phyloP scores from a whole-genome alignment of 1,140 invertebrate genomes.

The Drosophila lini region DNA sequence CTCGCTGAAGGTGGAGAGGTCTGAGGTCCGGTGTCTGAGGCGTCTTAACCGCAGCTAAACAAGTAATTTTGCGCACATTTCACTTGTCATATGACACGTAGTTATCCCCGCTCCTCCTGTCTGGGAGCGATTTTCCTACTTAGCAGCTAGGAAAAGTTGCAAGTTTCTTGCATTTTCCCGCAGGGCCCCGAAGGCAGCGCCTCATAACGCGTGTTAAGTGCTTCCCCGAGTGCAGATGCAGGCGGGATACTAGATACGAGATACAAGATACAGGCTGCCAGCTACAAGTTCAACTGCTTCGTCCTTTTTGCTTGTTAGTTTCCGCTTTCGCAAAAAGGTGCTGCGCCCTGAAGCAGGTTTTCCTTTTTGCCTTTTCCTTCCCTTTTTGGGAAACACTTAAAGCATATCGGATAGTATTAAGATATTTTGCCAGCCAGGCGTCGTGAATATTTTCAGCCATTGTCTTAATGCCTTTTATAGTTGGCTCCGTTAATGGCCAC shows the following conservation, averaged over 20 bases:
- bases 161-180: conserved; percentile 54
- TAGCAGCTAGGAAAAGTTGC: conserved; percentile 68
- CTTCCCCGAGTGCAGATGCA: conserved; percentile 33
- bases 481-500: conserved; percentile 55
- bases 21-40: conserved; percentile 6
- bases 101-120: conserved; percentile 46
- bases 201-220: conserved; percentile 70
- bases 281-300: conserved; percentile 54
- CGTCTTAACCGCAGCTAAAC: conserved; percentile 74
- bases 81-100: conserved; percentile 81
- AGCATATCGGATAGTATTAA: conserved; percentile 48
- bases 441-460: conserved; percentile 34
- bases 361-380: conserved; percentile 1
- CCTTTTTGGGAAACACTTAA: conserved; percentile 28
- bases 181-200: conserved; percentile 26
- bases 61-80: conserved; percentile 81
- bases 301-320: conserved; percentile 54
- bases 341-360: conserved; percentile 33
- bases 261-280: conserved; percentile 43
- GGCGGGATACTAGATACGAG: conserved; percentile 45
- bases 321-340: conserved; percentile 54
- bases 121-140: conserved; percentile 76
- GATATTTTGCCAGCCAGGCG: conserved; percentile 30
- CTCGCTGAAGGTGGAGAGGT: background rate
- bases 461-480: conserved; percentile 66